A percentile compares a stretch with the other conserved stretches of the same genome.
Conservation (phyloP, 2,113 vertebrate genomes). For the Toxostoma redivivum region DNA sequence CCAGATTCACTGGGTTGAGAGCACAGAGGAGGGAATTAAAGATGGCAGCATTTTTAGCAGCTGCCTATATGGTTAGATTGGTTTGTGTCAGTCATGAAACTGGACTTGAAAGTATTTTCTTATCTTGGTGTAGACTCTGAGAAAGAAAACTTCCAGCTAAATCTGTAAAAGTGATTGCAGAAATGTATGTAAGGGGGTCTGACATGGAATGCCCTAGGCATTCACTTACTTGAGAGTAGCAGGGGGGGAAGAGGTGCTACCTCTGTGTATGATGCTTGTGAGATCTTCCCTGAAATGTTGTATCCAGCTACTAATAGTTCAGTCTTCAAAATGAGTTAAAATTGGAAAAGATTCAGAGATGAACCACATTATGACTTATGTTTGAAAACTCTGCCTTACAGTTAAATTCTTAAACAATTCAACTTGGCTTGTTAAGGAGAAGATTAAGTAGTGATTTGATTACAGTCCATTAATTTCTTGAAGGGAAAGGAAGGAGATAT, state of each 20-base stretch:
- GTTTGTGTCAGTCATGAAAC: background rate
- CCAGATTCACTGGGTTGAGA: background rate
- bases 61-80: rapidly evolving
- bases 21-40: background rate
- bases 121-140: background rate
- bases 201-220: background rate
- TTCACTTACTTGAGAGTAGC: background rate
- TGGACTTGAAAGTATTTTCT: background rate
- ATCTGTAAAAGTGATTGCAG: background rate
- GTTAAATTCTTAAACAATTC: background rate
- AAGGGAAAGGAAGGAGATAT: background rate
- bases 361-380: background rate
- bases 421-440: background rate
- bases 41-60: background rate
- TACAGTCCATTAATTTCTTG: background rate
- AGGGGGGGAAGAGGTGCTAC: background rate
- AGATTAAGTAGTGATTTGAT: background rate
- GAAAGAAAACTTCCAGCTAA: background rate
- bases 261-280: background rate
- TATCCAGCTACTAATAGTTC: background rate
- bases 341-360: background rate
- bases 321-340: background rate
- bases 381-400: background rate
- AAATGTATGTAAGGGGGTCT: background rate
- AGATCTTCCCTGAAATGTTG: background rate